Percentiles rank a stretch among this genome's conserved stretches.
phyloP scores from a whole-genome alignment of 2,113 vertebrate species.

The Rhombomys opimus region DNA sequence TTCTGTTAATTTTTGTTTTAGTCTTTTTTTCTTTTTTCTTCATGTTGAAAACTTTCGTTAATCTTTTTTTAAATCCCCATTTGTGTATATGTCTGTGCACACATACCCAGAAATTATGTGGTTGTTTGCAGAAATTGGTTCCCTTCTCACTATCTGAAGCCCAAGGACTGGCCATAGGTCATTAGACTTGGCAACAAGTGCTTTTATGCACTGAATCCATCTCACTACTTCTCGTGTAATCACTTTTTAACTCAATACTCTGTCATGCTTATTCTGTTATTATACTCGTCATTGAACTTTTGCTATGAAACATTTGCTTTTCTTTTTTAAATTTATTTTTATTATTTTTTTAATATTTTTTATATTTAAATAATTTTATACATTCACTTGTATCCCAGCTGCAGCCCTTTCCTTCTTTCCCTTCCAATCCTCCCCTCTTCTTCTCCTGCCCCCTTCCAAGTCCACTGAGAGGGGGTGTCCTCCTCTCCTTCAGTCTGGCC shows the following conservation, averaged over 20 bases:
- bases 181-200: background rate
- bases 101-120: background rate
- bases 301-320: background rate
- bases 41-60: background rate
- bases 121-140: background rate
- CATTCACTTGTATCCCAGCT: too few relatives aligned
- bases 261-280: background rate
- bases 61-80: background rate
- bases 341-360: too few relatives aligned
- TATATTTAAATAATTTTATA: too few relatives aligned
- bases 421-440: too few relatives aligned
- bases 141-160: background rate
- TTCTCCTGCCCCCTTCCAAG: too few relatives aligned
- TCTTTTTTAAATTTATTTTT: too few relatives aligned
- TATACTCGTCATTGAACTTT: background rate
- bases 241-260: background rate
- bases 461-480: too few relatives aligned
- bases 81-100: background rate
- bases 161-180: background rate
- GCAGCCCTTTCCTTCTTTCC: too few relatives aligned
- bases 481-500: too few relatives aligned
- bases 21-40: slow-evolving; percentile 12
- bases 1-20: background rate
- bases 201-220: background rate
- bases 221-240: too few relatives aligned